phyloP scores from a whole-genome alignment of 2,797 vertebrate genomes.

The Garrulus glandarius region DNA sequence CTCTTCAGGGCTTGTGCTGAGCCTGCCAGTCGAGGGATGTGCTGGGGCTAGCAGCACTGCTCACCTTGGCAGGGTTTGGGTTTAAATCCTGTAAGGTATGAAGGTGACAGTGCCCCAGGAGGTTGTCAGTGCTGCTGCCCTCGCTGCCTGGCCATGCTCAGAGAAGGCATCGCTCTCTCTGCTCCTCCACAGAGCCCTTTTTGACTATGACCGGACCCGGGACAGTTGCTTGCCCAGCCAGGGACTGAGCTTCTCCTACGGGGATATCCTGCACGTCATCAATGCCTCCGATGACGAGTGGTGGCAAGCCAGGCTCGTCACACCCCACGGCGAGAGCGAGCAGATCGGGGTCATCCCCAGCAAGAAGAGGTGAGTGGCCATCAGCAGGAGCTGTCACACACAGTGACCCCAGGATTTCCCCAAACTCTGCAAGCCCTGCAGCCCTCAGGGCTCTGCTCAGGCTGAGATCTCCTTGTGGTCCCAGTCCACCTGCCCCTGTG shows the following conservation, averaged over 20 bases:
- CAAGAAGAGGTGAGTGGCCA: constrained; percentile 88
- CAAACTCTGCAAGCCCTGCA: fast-evolving
- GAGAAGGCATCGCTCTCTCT: background rate
- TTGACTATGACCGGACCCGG: constrained; percentile 96
- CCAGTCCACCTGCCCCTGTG: background rate
- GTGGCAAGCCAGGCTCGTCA: constrained; percentile 99
- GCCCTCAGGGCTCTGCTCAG: background rate
- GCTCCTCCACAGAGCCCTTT: constrained; percentile 84
- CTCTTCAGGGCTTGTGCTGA: background rate
- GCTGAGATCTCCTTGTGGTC: background rate
- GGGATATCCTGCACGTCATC: constrained; percentile 97
- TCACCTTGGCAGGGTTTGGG: background rate
- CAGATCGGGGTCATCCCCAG: constrained; percentile 99
- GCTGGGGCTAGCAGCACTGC: background rate
- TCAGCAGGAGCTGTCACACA: fast-evolving
- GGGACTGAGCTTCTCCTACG: constrained; percentile 96
- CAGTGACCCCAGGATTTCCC: background rate
- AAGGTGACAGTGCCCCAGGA: background rate
- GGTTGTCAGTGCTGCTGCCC: background rate
- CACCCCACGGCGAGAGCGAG: constrained; percentile 95
- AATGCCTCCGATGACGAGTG: constrained; percentile 98
- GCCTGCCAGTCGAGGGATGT: fast-evolving
- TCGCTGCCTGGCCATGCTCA: fast-evolving
- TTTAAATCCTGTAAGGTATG: background rate
- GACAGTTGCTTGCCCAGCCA: constrained; percentile 99